Evolutionary conservation across 1,140 invertebrate species (phyloP).

Genomic region (Teleogryllus occipitalis): DNA sequence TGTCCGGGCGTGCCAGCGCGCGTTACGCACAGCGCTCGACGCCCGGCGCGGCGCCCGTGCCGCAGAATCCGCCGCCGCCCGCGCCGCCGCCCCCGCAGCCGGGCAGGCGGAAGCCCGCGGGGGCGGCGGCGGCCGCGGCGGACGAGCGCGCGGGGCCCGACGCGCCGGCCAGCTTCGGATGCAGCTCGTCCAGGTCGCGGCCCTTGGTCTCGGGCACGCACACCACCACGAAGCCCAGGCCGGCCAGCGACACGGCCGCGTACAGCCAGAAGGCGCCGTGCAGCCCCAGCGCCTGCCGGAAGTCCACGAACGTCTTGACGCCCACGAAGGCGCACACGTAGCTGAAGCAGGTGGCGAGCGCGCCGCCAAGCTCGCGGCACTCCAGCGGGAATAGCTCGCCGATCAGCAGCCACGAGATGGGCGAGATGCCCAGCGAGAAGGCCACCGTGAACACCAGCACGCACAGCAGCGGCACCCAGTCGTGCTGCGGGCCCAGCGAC

Average conservation of each 20-base stretch:
- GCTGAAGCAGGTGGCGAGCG: constrained; percentile 74
- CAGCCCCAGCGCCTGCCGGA: constrained; percentile 63
- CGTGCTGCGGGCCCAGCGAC: constrained; percentile 40
- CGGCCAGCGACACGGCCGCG: constrained; percentile 69
- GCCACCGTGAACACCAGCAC: constrained; percentile 73
- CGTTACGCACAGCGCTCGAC: not conserved
- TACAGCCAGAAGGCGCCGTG: constrained; percentile 85
- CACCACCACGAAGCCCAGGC: constrained; percentile 72
- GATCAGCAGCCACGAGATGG: constrained; percentile 79
- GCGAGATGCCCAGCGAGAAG: constrained; percentile 80
- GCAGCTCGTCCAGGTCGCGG: constrained; percentile 78
- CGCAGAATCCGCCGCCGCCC: not conserved
- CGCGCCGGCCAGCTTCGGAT: constrained; percentile 35
- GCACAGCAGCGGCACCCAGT: constrained; percentile 75
- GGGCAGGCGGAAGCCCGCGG: not conserved
- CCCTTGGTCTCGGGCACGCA: constrained; percentile 89
- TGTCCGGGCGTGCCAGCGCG: no score
- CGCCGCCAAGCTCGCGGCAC: constrained; percentile 72
- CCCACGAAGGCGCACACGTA: constrained; percentile 82
- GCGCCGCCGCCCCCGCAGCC: not conserved
- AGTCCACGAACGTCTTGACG: constrained; percentile 78
- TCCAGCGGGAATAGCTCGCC: constrained; percentile 81
- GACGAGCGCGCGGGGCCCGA: no score
- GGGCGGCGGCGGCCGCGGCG: no score
- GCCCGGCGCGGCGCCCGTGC: no score